Conservation (phyloP, 1,140 invertebrate genomes). For the Pteromalus puparum region DNA sequence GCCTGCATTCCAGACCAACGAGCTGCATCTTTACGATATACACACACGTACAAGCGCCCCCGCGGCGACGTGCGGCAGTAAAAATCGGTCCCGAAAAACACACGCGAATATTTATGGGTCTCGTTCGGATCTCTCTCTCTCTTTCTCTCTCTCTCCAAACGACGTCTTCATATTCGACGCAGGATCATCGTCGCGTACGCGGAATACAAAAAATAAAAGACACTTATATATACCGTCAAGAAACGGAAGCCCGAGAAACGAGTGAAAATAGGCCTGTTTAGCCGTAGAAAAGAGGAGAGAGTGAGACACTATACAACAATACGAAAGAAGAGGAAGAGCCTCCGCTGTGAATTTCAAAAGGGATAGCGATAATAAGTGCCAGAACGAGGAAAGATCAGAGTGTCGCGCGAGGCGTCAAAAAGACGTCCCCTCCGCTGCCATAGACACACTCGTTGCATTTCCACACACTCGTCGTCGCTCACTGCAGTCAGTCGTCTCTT, state of each 20-base stretch:
- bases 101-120: background rate
- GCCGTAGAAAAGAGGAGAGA: no score
- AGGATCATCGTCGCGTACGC: no score
- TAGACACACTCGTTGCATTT: background rate
- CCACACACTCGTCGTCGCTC: background rate
- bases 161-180: no score
- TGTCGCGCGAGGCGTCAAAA: conserved; percentile 17
- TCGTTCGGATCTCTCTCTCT: no score
- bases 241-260: no score
- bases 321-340: background rate
- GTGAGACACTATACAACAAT: background rate
- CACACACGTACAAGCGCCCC: background rate
- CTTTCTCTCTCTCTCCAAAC: no score
- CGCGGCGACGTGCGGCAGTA: background rate
- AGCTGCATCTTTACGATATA: background rate
- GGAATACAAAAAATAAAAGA: no score
- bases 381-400: background rate
- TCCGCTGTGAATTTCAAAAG: conserved; percentile 37
- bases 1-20: no score
- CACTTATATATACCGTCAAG: no score
- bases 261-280: conserved; percentile 9
- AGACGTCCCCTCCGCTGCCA: background rate
- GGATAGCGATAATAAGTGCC: conserved; percentile 7
- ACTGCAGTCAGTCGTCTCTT: background rate
- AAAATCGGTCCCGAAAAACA: background rate